Evolutionary conservation across 1,140 invertebrate species (phyloP).

Genomic region (Triops longicaudatus): DNA sequence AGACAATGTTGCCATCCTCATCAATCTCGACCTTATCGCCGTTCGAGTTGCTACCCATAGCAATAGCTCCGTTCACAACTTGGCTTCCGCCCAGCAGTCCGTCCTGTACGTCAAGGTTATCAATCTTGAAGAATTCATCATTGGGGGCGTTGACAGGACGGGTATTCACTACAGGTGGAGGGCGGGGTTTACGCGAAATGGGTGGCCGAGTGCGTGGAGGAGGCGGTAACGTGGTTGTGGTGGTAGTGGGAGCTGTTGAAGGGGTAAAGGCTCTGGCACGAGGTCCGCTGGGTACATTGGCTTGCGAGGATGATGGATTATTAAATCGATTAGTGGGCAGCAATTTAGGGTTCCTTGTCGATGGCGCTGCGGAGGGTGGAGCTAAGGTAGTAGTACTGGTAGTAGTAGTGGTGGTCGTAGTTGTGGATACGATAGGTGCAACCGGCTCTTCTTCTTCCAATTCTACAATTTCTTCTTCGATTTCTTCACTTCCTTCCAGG

Average conservation of each 20-base stretch:
- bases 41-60: background rate
- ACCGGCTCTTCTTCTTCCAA: background rate
- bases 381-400: conserved; percentile 25
- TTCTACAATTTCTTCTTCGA: conserved; percentile 17
- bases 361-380: conserved; percentile 23
- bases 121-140: conserved; percentile 30
- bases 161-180: conserved; percentile 15
- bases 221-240: background rate
- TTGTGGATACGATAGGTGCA: conserved; percentile 19
- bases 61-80: conserved; percentile 21
- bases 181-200: conserved; percentile 21
- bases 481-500: background rate
- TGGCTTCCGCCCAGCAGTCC: conserved; percentile 34
- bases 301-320: background rate
- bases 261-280: background rate
- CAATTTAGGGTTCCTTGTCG: conserved; percentile 16
- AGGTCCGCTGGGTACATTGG: background rate
- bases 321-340: background rate
- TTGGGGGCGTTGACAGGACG: conserved; percentile 17
- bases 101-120: conserved; percentile 29
- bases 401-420: conserved; percentile 29
- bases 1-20: conserved; percentile 57
- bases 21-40: conserved; percentile 31
- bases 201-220: conserved; percentile 20
- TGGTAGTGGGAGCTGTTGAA: background rate